Evolutionary conservation across 2,888 invertebrate genomes (phyloP).

Genomic region (Tiliacea citrago): DNA sequence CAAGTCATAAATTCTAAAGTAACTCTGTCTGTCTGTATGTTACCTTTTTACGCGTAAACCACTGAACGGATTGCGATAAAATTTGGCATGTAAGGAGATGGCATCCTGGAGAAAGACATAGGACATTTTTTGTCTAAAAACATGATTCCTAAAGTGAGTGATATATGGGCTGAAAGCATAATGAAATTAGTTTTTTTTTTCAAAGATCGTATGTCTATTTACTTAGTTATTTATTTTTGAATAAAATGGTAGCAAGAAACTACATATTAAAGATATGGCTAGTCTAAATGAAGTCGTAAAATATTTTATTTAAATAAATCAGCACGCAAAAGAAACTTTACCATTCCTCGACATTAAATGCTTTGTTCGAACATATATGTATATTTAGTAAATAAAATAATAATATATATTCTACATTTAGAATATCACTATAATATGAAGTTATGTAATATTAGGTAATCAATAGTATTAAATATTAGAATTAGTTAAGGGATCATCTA

Average conservation of each 20-base stretch:
- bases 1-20: too few species aligned
- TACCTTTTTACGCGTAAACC: too few species aligned
- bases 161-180: too few species aligned
- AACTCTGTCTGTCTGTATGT: too few species aligned
- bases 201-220: background rate
- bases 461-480: constrained; percentile 67
- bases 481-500: constrained; percentile 53
- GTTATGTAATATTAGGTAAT: constrained; percentile 67
- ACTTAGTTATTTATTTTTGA: background rate
- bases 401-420: constrained; percentile 65
- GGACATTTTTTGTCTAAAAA: too few species aligned
- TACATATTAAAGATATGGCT: background rate
- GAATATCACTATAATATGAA: constrained; percentile 64
- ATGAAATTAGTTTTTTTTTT: too few species aligned
- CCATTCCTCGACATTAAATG: constrained; percentile 65
- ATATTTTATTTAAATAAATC: background rate
- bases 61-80: too few species aligned
- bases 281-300: background rate
- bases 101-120: too few species aligned
- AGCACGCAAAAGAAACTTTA: constrained; percentile 46
- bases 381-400: constrained; percentile 66
- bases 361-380: constrained; percentile 64
- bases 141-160: too few species aligned
- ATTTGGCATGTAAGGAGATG: too few species aligned
- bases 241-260: background rate